Evolutionary conservation across 2,113 vertebrate species (phyloP), one percentile per base, ranked within the genome.

Genomic region (Motacilla alba): DNA sequence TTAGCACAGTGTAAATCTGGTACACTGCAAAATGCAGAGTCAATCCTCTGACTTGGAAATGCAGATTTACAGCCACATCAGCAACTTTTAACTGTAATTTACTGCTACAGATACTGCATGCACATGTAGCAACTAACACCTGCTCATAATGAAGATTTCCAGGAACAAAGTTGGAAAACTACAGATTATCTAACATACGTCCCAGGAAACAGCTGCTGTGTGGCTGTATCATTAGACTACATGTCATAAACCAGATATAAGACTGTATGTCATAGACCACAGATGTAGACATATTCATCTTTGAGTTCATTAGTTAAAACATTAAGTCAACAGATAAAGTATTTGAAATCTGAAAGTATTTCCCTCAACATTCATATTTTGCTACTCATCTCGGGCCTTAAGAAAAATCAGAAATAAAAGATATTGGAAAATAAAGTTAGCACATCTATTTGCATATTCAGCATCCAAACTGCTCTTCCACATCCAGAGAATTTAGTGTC

Each of bases 111-210:
- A 55, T 27, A 63, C 70, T 39, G 20, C 84, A 84, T 81, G 94
- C 37, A 20, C 41, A 69, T 37, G 55, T 35, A 93, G 63, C 47
- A 85, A 85, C 35, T 73, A 83, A 94, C 2, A 10, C 69, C 62
- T 79, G 74, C 53, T 84, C 46, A 64, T 46, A 63, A 87, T 30
- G 35, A 80, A 70, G 74, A 92, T 75, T 86, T 93, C 68, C 85
- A 95, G 82, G 85, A 91, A 83, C 35, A 56, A 90, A 87, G 55
- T 69, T 80, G 60, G 72, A 83, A 87, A 94, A 79, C 44, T 80
- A 73, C 43, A 63, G 59, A 53, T 62, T 55, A 63, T 46, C 70
- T 87, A 89, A 58, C 41, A 37, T 4, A 83, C 19, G 19, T 88
- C 67, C 72, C 35, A 89, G 63, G 74, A 87, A 93, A 74, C 85